Base-by-base conservation (phyloP, 92 coral and sea anemone species). In the Anthopleura xanthogrammica region DNA sequence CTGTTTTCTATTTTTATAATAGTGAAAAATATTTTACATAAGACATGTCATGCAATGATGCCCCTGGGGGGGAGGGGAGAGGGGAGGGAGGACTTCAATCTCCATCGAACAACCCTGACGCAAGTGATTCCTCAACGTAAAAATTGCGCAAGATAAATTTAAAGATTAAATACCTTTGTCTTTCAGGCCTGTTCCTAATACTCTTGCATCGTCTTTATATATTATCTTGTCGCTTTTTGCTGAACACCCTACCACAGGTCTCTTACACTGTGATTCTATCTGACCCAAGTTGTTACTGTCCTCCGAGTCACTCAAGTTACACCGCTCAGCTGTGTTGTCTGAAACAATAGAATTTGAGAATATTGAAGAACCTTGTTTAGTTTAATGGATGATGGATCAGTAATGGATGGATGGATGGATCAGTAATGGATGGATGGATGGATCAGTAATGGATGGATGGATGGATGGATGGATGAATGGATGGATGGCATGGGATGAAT, bases 201-300 rank as follows among this genome's bases (percentile, higher is more conserved):
- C 79, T 16, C 79, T 76, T 14, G 6, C 79, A 23, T 76, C 79
- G 5, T 76, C 36, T 43, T 76, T 76, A 17, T 76, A 76, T 20
- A 76, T 40, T 41, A 43, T 9, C 17, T 68, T 23, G 41, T 68
- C 43, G 17, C 29, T 36, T 5, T 68, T 68, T 4, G 17, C 43
- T 29, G 74, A 68, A 29, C 74, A 68, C 16, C 74, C 74, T 9
- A 68, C 12, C 16, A 68, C 74, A 68, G 74, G 43, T 16, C 42
- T 68, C 29, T 12, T 36, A 11, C 74, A 68, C 50, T 9, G 50
- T 22, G 40, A 64, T 5, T 64, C 36, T 17, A 14, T 58, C 64
- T 58, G 64, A 23, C 17, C 36, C 42, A 68, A 12, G 11, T 17
- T 8, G 42, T 12, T 7, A 29, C 16, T 68, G 16, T 68, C 46